These are phyloP conservation scores for Drosophila trapezifrons DNA, from an alignment of 1,140 invertebrate genomes.

Conservation along the genomic window DNA sequence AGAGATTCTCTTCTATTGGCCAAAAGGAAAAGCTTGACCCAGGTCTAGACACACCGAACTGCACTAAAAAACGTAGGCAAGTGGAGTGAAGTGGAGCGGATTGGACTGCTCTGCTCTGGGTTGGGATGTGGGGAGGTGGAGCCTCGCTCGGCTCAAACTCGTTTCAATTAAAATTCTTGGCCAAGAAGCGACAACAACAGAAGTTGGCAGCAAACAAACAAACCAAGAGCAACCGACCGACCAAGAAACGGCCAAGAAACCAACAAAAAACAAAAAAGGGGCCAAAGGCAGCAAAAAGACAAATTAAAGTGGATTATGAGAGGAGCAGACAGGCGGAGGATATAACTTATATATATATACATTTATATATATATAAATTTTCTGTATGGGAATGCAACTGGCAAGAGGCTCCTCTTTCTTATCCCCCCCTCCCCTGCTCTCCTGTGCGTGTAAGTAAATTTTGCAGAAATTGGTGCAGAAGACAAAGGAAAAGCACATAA, in stretches of 20 bases:
- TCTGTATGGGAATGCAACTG: conserved; percentile 48
- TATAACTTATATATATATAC: conserved; percentile 43
- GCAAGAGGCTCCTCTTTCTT: conserved; percentile 24
- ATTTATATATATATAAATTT: conserved; percentile 11
- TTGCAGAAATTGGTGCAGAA: conserved; percentile 80
- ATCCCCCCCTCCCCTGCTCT: neutral
- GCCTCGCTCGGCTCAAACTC: conserved; percentile 56
- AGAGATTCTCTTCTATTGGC: conserved; percentile 32
- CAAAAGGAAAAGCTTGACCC: conserved; percentile 61
- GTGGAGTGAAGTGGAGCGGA: conserved; percentile 26
- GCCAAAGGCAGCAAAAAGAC: conserved; percentile 67
- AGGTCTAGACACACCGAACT: conserved; percentile 61
- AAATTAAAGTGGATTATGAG: conserved; percentile 81
- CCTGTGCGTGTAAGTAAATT: conserved; percentile 66
- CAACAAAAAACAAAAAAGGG: conserved; percentile 24
- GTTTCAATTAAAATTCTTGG: conserved; percentile 80
- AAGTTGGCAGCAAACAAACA: conserved; percentile 45
- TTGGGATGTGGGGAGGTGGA: conserved; percentile 19
- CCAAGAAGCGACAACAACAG: conserved; percentile 55
- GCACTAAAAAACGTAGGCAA: conserved; percentile 15
- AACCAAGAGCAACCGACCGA: conserved; percentile 33
- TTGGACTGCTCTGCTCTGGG: conserved; percentile 22
- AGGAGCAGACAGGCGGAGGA: conserved; percentile 33
- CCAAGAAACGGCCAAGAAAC: conserved; percentile 49
- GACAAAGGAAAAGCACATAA: conserved; percentile 79